Evolutionary conservation across 2,888 invertebrate species (phyloP), one percentile per base, ranked within the genome.

Genomic region (Caenorhabditis plicata): DNA sequence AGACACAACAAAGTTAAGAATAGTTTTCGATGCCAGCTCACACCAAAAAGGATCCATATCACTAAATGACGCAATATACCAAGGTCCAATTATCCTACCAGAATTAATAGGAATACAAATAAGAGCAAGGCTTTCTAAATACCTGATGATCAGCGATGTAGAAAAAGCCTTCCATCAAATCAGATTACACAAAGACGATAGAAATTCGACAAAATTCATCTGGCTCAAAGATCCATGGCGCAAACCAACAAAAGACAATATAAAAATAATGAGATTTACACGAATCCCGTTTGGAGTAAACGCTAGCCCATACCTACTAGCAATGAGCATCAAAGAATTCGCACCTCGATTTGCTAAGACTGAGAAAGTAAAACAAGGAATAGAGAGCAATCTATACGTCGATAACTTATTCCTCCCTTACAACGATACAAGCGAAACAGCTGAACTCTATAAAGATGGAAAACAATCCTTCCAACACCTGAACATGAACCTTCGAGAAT

Each of bases 151-250:
- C 2, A 36, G 58, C 1, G 73, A 73, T 40, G 53, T 73, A 19
- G 61, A 62, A 33, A 74, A 68, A 39, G 74, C 74, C 0, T 74
- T 74, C 45, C 66, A 66, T 19, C 55, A 55, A 27, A 36, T 75
- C 1, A 25, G 19, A 8, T 31, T 75, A 4, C 39, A 53, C 4
- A 23, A 41, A 17, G 20, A 43, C 17, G 64, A 62, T 33, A 25
- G 71, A n/a, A 52, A 73, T 25, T 36, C 41, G 0, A 55, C 63
- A 0, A 40, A 64, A 4, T 54, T 73, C 20, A 22, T 71, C n/a
- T 72, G 66, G 67, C 25, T 65, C 0, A 56, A 56, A n/a, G 64
- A 73, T 27, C 2, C 20, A 8, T 29, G 3, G 1, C 32, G 40
- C 9, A 53, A 48, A 7, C 41, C 48, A 0, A 29, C 40, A 2